A percentile compares a stretch with the other conserved stretches of the same genome.
Evolutionary conservation across 2,888 invertebrate genomes (phyloP).

Genomic region (Pollenia angustigena): DNA sequence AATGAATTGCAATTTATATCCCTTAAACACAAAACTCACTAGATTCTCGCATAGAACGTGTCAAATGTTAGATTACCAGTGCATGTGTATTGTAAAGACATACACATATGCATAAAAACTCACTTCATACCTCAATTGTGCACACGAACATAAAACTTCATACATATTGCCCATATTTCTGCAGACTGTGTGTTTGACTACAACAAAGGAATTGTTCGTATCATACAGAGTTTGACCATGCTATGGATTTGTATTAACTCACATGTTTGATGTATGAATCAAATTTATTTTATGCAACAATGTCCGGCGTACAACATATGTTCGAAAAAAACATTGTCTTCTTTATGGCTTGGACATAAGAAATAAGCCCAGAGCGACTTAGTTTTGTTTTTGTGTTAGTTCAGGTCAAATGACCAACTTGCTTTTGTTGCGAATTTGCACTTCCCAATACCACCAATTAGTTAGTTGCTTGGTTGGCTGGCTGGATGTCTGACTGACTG

Average conservation of each 20-base stretch:
- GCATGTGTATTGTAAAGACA: constrained; percentile 14
- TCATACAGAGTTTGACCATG: background rate
- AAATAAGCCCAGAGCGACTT: constrained; percentile 4
- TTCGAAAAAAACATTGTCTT: background rate
- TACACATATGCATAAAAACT: background rate
- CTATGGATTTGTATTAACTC: background rate
- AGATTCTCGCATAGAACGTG: constrained; percentile 53
- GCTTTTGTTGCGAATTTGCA: constrained; percentile 33
- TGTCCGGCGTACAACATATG: constrained; percentile 23
- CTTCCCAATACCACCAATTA: constrained; percentile 11
- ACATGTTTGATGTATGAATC: constrained; percentile 3
- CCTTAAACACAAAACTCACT: constrained; percentile 32
- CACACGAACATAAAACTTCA: too few species aligned
- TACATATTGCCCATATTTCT: too few species aligned
- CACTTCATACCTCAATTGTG: too few species aligned
- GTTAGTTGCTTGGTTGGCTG: constrained; percentile 1
- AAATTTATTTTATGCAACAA: constrained; percentile 9
- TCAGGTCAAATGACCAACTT: constrained; percentile 27
- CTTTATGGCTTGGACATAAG: background rate
- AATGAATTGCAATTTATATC: constrained; percentile 48
- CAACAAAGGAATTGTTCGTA: too few species aligned
- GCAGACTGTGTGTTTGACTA: too few species aligned
- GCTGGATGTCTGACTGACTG: background rate
- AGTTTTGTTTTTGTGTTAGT: constrained; percentile 22
- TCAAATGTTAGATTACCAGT: constrained; percentile 53